A percentile compares a stretch with the other conserved stretches of the same genome.
phyloP scores from a whole-genome alignment of 1,140 invertebrate genomes.

The Lepidurus apus region DNA sequence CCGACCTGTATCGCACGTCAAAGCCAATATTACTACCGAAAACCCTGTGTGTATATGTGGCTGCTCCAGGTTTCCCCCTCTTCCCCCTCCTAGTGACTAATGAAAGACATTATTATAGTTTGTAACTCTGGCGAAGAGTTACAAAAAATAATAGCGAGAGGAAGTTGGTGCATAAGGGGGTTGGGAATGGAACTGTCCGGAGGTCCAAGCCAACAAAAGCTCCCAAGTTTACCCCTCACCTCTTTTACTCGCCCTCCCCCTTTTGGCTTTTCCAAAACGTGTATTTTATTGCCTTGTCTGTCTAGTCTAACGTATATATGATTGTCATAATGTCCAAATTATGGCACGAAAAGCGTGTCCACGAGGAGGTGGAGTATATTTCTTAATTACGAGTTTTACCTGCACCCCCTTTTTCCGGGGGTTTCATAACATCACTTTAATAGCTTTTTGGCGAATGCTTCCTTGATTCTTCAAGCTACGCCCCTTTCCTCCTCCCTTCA shows the following conservation, averaged over 20 bases:
- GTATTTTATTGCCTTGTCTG: background rate
- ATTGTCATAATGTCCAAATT: background rate
- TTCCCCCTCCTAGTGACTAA: background rate
- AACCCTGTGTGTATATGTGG: background rate
- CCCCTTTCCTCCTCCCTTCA: background rate
- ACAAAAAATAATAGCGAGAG: background rate
- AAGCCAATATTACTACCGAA: background rate
- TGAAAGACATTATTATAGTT: background rate
- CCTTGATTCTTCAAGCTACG: background rate
- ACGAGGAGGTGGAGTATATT: background rate
- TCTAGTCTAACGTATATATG: background rate
- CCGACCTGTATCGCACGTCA: background rate
- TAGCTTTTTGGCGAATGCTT: background rate
- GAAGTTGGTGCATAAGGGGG: background rate
- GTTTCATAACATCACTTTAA: background rate
- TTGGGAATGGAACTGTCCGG: background rate
- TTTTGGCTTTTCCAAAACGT: background rate
- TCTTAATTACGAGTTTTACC: slow-evolving; percentile 11
- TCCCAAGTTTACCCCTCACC: background rate
- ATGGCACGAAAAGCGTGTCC: slow-evolving; percentile 12
- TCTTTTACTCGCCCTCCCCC: background rate
- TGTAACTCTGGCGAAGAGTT: background rate
- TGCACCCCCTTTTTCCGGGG: background rate
- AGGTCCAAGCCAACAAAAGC: background rate
- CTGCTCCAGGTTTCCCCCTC: background rate